Evolutionary conservation across 2,797 vertebrate genomes (phyloP), one percentile per base, ranked within the genome.

Genomic region (Oreortyx pictus): DNA sequence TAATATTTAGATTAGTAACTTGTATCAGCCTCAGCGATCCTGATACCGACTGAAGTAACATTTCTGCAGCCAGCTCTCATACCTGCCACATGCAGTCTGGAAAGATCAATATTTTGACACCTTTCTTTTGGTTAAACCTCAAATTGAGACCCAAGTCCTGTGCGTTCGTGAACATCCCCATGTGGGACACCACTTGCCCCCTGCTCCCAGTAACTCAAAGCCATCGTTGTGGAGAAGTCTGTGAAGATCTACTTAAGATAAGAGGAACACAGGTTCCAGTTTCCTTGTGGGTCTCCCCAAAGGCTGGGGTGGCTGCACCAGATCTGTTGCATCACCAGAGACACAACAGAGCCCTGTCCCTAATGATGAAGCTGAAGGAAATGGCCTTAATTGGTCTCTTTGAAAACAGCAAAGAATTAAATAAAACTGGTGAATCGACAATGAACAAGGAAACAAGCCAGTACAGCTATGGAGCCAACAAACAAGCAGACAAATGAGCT

Each of bases 61-160:
- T 71, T n/a, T 72, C 78, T 72, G 52, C 2, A 5, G 65, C 52
- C 60, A 89, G 35, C 47, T 89, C 33, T 77, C 81, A 74, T 44
- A 59, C 3, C 23, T n/a, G 50, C 27, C 74, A 50, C 29, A 66
- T 14, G 29, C 46, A 86, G 22, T 74, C 81, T 84, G 25, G 67
- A 86, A 94, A 95, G 67, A 62, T 59, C 85, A 95, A 50, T 91
- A 84, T 95, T 95, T 92, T 95, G 64, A 91, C 77, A 92, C 13
- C 20, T 94, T 93, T 80, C 37, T 68, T 87, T 88, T 68, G 35
- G 33, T 54, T 93, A 46, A 82, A 41, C 19, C 31, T 76, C 44
- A 77, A 61, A 46, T 73, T 35, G 82, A 82, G 35, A 88, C 54
- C 29, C n/a, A 89, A 84, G 78, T 73, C 67, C 39, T 39, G 6